Evolutionary conservation across 2,113 vertebrate genomes (phyloP).

Genomic region (Cepphus grylle): DNA sequence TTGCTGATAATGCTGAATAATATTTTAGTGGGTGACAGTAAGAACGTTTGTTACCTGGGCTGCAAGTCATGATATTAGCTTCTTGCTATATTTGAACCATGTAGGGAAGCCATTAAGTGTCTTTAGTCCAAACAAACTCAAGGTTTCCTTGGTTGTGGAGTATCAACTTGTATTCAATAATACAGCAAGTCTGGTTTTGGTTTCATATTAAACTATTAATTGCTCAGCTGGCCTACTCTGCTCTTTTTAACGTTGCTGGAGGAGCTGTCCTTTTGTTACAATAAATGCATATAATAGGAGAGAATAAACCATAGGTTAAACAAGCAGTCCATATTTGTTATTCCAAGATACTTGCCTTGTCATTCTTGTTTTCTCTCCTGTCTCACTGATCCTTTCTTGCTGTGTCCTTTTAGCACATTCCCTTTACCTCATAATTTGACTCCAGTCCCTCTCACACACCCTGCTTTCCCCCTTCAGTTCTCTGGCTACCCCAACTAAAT

Average conservation of each 20-base stretch:
- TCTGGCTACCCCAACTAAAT: neutral
- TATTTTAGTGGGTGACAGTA: neutral
- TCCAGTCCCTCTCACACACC: neutral
- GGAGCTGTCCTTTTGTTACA: neutral
- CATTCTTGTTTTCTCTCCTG: neutral
- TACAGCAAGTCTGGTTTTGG: neutral
- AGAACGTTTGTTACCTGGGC: neutral
- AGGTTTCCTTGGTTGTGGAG: neutral
- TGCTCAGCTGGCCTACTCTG: neutral
- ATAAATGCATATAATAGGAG: neutral
- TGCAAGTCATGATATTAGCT: neutral
- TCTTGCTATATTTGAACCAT: neutral
- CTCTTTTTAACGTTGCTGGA: neutral
- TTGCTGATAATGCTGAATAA: neutral
- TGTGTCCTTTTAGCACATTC: neutral
- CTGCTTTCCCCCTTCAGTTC: neutral
- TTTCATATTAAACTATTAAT: neutral
- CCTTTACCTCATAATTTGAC: neutral
- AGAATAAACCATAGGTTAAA: neutral
- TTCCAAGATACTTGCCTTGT: neutral
- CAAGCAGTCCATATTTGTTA: neutral
- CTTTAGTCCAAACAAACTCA: neutral
- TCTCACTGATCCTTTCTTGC: neutral
- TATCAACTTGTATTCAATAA: neutral
- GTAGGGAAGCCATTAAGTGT: neutral